Conservation (phyloP, 2,797 vertebrate genomes). For the Pangasius sanitwongsei region DNA sequence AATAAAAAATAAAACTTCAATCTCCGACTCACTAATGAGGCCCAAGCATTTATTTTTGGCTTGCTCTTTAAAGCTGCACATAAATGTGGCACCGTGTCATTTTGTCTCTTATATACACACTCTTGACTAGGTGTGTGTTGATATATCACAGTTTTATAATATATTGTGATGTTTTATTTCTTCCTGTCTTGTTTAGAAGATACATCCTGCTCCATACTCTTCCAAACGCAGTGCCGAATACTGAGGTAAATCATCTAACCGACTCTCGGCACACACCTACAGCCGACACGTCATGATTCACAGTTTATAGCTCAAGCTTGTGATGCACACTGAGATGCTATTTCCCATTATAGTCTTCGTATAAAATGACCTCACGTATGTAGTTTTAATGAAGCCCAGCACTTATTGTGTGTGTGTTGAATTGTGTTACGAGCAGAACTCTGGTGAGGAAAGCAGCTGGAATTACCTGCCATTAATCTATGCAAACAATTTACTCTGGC, state of each 20-base stretch:
- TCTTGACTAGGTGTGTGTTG: neutral
- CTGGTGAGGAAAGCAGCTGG: slow-evolving; percentile 48
- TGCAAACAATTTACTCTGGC: slow-evolving; percentile 76
- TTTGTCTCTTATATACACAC: neutral
- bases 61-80: neutral
- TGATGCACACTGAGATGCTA: neutral
- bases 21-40: neutral
- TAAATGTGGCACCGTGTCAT: neutral
- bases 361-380: neutral
- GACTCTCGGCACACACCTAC: neutral
- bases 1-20: neutral
- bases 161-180: neutral
- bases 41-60: neutral
- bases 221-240: neutral
- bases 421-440: slow-evolving; percentile 60
- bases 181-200: neutral
- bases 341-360: neutral
- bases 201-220: neutral
- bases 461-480: slow-evolving; percentile 74
- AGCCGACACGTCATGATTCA: neutral
- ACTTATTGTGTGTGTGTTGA: slow-evolving; percentile 20
- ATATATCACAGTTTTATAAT: neutral
- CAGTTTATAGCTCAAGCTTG: neutral
- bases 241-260: neutral
- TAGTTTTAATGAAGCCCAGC: slow-evolving; percentile 12